Evolutionary conservation across 2,888 invertebrate genomes (phyloP).

Genomic region (Habrosyne pyritoides): DNA sequence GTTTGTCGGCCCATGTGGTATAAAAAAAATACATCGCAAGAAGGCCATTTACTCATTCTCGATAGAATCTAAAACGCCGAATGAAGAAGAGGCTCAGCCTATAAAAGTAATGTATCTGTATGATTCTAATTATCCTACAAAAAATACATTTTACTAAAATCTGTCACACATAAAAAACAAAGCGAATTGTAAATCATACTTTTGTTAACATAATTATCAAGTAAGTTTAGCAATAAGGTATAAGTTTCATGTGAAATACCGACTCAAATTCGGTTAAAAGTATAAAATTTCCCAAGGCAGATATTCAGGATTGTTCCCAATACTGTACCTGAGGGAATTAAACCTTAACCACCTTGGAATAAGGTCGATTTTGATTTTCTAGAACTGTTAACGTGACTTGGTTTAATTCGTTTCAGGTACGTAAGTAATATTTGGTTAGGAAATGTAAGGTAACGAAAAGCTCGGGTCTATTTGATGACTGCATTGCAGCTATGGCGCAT

Average conservation of each 20-base stretch:
- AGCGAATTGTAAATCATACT: slow-evolving; percentile 14
- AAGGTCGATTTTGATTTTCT: neutral
- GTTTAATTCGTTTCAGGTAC: slow-evolving; percentile 23
- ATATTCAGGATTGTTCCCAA: neutral
- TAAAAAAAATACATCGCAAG: too few relatives aligned
- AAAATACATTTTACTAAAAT: neutral
- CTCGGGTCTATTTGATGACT: slow-evolving; percentile 18
- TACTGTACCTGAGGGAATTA: neutral
- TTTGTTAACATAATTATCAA: slow-evolving; percentile 26
- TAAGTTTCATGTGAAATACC: slow-evolving; percentile 20
- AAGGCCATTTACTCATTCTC: too few relatives aligned
- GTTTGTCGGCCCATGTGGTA: too few relatives aligned
- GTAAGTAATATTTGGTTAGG: slow-evolving; percentile 26
- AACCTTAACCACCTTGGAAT: neutral
- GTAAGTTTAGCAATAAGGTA: slow-evolving; percentile 19
- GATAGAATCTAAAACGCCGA: too few relatives aligned
- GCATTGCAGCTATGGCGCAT: slow-evolving; percentile 23
- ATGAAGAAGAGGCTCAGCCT: too few relatives aligned
- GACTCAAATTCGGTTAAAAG: slow-evolving; percentile 18
- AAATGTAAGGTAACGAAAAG: slow-evolving; percentile 22
- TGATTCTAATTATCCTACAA: too few relatives aligned
- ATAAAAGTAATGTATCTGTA: too few relatives aligned
- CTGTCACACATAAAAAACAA: neutral
- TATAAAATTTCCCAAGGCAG: slow-evolving; percentile 27
- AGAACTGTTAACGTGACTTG: neutral